Conservation (phyloP, 2,888 invertebrate species). For the Chloroclysta siterata region DNA sequence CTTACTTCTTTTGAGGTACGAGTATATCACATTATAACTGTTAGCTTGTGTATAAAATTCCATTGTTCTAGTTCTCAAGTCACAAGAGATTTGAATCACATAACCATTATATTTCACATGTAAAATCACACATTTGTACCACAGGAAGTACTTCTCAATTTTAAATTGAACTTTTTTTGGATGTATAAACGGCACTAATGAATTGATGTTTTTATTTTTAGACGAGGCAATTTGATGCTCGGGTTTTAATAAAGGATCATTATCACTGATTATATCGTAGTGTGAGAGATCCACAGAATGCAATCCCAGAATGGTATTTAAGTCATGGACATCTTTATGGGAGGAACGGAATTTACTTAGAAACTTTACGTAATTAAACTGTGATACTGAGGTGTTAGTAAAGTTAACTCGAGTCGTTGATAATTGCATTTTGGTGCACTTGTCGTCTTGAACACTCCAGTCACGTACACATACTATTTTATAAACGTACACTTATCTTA, state of each 20-base stretch:
- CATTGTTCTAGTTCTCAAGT: constrained; percentile 54
- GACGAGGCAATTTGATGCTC: constrained; percentile 43
- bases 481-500: constrained; percentile 54
- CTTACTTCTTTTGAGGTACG: constrained; percentile 16
- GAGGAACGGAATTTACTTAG: constrained; percentile 66
- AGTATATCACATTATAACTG: constrained; percentile 15
- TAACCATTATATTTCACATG: constrained; percentile 47
- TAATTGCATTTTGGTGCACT: constrained; percentile 65
- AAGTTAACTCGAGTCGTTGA: constrained; percentile 74
- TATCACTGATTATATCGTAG: constrained; percentile 39
- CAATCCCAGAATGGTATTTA: constrained; percentile 70
- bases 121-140: constrained; percentile 54
- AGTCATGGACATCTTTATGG: constrained; percentile 67
- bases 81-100: constrained; percentile 55
- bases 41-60: constrained; percentile 12
- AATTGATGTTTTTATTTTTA: constrained; percentile 16
- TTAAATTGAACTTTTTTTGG: constrained; percentile 52
- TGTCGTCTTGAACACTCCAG: constrained; percentile 40
- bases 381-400: constrained; percentile 67
- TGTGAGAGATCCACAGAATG: constrained; percentile 64
- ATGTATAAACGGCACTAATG: constrained; percentile 51
- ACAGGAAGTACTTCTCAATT: constrained; percentile 48
- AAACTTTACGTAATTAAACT: constrained; percentile 75
- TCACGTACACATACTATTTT: constrained; percentile 56
- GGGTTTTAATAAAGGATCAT: constrained; percentile 7